Conservation (phyloP, 2,113 vertebrate species). For the Toxotes chatareus region DNA sequence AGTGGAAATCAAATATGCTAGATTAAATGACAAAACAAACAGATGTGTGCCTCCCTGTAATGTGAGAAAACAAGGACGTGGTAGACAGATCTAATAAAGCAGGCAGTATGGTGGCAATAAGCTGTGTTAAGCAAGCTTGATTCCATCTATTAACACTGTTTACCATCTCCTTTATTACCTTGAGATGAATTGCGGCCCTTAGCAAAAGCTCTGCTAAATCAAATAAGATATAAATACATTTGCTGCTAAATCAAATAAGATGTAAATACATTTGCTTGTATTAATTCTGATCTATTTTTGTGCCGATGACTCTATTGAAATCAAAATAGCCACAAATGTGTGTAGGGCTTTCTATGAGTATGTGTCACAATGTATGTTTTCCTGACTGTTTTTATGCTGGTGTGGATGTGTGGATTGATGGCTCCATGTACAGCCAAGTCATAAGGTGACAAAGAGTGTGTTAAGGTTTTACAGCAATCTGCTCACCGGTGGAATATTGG, state of each 20-base stretch:
- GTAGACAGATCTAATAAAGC: constrained; percentile 78
- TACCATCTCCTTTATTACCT: constrained; percentile 76
- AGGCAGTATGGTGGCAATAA: constrained; percentile 71
- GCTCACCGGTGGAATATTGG: constrained; percentile 64
- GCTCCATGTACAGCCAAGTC: constrained; percentile 39
- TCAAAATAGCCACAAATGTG: constrained; percentile 9
- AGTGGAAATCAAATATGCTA: constrained; percentile 76
- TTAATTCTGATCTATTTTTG: constrained; percentile 34
- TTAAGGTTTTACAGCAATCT: constrained; percentile 67
- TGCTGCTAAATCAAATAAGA: constrained; percentile 41
- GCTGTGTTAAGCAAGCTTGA: constrained; percentile 75
- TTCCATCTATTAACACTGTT: constrained; percentile 81
- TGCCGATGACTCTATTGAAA: constrained; percentile 13
- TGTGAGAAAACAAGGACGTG: constrained; percentile 71
- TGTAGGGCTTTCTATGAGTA: not conserved
- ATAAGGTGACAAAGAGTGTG: constrained; percentile 60
- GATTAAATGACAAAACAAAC: constrained; percentile 81
- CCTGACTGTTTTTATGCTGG: not conserved
- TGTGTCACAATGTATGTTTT: constrained; percentile 27
- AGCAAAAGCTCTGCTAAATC: constrained; percentile 55
- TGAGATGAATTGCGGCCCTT: constrained; percentile 70
- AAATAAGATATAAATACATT: constrained; percentile 61
- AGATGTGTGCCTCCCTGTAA: constrained; percentile 73
- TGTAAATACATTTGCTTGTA: constrained; percentile 47
- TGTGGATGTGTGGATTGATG: constrained; percentile 30